Evolutionary conservation across 2,113 vertebrate species (phyloP).

Genomic region (Piaya cayana): DNA sequence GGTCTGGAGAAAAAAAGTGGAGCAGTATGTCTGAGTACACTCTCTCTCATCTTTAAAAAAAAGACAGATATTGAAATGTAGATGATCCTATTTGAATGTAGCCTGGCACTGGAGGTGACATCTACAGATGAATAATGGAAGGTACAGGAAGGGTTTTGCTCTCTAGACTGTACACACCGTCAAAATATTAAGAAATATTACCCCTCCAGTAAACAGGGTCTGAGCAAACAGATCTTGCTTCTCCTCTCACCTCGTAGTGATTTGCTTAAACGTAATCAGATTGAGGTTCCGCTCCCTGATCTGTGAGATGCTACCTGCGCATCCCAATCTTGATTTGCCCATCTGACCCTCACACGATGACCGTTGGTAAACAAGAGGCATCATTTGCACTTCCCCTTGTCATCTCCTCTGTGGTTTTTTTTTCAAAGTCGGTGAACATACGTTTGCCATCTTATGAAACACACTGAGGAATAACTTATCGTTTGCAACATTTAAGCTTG

Average conservation of each 20-base stretch:
- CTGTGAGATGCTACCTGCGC: background rate
- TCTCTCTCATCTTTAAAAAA: background rate
- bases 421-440: background rate
- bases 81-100: background rate
- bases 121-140: background rate
- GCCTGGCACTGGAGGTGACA: background rate
- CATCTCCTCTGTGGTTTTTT: background rate
- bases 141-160: background rate
- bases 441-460: background rate
- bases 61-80: background rate
- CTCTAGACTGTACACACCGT: accelerated
- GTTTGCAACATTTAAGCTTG: background rate
- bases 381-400: background rate
- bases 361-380: background rate
- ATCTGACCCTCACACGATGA: background rate
- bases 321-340: background rate
- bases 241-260: background rate
- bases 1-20: background rate
- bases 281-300: background rate
- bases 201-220: background rate
- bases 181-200: background rate
- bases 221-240: background rate
- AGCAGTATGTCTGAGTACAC: background rate
- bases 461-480: background rate
- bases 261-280: background rate